These are phyloP conservation scores for Medauroidea extradentata DNA, from an alignment of 1,140 invertebrate genomes.

Conservation along the genomic window DNA sequence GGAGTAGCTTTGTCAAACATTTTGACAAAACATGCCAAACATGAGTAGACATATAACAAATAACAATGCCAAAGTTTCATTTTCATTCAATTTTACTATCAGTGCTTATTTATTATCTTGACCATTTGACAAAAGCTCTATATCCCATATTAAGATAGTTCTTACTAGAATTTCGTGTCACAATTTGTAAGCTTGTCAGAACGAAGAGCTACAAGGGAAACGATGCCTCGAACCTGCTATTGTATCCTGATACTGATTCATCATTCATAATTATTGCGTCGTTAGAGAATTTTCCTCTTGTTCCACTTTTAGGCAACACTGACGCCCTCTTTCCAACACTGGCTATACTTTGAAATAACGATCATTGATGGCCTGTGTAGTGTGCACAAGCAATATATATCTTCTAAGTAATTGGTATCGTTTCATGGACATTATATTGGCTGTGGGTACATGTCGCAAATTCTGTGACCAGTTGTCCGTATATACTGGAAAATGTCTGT, in stretches of 20 bases:
- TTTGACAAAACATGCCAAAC: constrained; percentile 27
- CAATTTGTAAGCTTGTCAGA: constrained; percentile 33
- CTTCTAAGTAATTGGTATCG: constrained; percentile 20
- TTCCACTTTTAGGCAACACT: constrained; percentile 26
- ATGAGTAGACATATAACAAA: constrained; percentile 25
- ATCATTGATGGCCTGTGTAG: constrained; percentile 32
- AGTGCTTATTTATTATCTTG: constrained; percentile 23
- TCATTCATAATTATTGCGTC: too few species aligned
- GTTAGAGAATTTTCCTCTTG: constrained; percentile 27
- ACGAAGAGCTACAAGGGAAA: constrained; percentile 40
- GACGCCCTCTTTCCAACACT: constrained; percentile 30
- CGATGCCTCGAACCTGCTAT: constrained; percentile 21
- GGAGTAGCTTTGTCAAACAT: constrained; percentile 20
- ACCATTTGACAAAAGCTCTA: constrained; percentile 26
- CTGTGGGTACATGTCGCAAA: constrained; percentile 18
- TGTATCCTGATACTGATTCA: too few species aligned
- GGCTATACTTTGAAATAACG: constrained; percentile 39
- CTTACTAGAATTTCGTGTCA: constrained; percentile 28
- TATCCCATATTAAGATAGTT: constrained; percentile 19
- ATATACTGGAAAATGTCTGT: constrained; percentile 20
- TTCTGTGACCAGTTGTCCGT: constrained; percentile 26
- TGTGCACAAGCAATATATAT: constrained; percentile 24
- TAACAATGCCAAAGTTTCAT: constrained; percentile 37
- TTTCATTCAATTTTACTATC: constrained; percentile 34
- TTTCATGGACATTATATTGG: constrained; percentile 23